These are phyloP conservation scores for Vanessa tameamea DNA, from an alignment of 1,140 invertebrate species.

Conservation along the genomic window DNA sequence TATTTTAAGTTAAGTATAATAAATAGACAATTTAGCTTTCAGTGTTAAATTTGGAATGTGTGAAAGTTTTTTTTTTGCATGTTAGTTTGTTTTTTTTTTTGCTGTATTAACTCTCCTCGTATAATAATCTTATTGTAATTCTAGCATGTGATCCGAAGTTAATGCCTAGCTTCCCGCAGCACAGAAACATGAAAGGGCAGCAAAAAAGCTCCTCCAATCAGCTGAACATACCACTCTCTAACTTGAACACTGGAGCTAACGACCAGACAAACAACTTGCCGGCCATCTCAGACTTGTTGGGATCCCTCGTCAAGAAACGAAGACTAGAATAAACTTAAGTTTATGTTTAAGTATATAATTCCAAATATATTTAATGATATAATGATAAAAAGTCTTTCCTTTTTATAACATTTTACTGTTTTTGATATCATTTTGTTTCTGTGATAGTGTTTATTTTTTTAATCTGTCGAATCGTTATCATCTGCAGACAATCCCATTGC, in stretches of 20 bases:
- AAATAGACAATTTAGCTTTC: too few relatives aligned
- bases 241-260: constrained; percentile 82
- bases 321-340: constrained; percentile 80
- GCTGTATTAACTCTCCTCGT: neutral
- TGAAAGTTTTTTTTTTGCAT: neutral
- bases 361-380: constrained; percentile 9
- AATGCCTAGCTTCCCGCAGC: constrained; percentile 98
- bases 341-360: constrained; percentile 19
- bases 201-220: constrained; percentile 71
- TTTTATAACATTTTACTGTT: constrained; percentile 33
- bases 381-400: constrained; percentile 34
- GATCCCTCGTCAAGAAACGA: constrained; percentile 87
- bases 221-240: constrained; percentile 70
- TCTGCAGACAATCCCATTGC: constrained; percentile 68
- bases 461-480: constrained; percentile 69
- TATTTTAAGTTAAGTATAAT: too few relatives aligned
- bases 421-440: constrained; percentile 47
- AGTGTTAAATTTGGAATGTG: too few relatives aligned
- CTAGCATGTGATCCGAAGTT: constrained; percentile 96
- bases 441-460: constrained; percentile 36
- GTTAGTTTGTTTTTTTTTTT: constrained; percentile 22
- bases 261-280: constrained; percentile 88
- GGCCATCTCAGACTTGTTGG: constrained; percentile 88
- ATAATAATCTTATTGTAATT: constrained; percentile 55
- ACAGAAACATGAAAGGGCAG: constrained; percentile 91